Conservation (phyloP, 2,888 invertebrate species). For the Colletes collaris region DNA sequence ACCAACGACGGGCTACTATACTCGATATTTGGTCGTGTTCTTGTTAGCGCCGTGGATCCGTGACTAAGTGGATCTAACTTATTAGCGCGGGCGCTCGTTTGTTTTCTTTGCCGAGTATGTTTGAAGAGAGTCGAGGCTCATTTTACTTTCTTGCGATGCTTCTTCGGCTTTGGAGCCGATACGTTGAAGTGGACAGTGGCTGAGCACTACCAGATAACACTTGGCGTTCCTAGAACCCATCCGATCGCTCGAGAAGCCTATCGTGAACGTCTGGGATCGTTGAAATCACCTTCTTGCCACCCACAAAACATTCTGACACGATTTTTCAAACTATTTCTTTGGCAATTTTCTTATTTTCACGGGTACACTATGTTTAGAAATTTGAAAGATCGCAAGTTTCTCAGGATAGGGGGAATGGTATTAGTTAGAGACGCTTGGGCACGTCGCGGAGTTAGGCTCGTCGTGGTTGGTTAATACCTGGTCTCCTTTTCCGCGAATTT, state of each 20-base stretch:
- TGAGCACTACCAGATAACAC: too few relatives aligned
- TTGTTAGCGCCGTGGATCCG: slow-evolving; percentile 18
- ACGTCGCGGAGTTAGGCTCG: slow-evolving; percentile 9
- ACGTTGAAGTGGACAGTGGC: too few relatives aligned
- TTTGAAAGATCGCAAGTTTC: too few relatives aligned
- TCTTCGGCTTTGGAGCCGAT: background rate
- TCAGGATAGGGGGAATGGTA: too few relatives aligned
- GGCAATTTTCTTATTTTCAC: too few relatives aligned
- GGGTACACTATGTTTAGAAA: too few relatives aligned
- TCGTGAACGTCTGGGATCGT: too few relatives aligned
- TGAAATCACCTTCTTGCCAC: too few relatives aligned
- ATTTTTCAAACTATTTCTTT: too few relatives aligned
- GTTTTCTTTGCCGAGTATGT: slow-evolving; percentile 27
- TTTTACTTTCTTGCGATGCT: slow-evolving; percentile 6
- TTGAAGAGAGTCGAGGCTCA: slow-evolving; percentile 2
- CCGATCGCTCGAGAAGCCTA: background rate
- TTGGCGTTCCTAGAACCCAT: too few relatives aligned
- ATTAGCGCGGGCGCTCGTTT: slow-evolving; percentile 28
- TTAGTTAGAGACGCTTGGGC: background rate
- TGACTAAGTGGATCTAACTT: slow-evolving; percentile 21
- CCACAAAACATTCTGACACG: too few relatives aligned
- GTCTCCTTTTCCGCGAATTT: slow-evolving; percentile 30
- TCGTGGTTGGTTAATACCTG: slow-evolving; percentile 16
- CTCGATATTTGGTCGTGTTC: slow-evolving; percentile 15
- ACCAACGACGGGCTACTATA: too few relatives aligned